Percentiles rank a stretch among this genome's conserved stretches.
Conservation (phyloP, 1,140 invertebrate species). For the Drosophila sp. region DNA sequence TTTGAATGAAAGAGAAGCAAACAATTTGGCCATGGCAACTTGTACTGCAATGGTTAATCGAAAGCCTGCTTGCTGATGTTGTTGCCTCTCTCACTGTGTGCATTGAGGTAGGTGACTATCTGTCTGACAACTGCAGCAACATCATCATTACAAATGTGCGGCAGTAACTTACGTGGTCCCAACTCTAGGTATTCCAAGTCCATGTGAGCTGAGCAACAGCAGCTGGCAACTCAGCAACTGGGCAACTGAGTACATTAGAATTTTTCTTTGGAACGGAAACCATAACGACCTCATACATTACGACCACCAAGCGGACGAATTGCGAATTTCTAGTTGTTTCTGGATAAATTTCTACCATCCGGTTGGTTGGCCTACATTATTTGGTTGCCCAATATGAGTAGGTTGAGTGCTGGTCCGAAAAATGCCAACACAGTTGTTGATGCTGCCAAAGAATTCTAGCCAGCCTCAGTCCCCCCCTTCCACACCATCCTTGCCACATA, state of each 20-base stretch:
- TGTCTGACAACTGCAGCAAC: conserved; percentile 50
- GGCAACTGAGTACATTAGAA: conserved; percentile 34
- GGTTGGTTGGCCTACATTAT: conserved; percentile 51
- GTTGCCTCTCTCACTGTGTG: conserved; percentile 2
- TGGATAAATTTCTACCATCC: conserved; percentile 16
- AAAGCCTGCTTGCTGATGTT: conserved; percentile 14
- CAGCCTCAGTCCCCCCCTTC: neutral
- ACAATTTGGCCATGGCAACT: conserved; percentile 1
- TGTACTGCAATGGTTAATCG: conserved; percentile 25
- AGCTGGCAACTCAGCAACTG: neutral
- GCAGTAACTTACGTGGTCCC: conserved; percentile 56
- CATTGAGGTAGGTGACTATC: conserved; percentile 29
- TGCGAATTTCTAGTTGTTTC: conserved; percentile 7
- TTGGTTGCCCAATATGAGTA: conserved; percentile 33
- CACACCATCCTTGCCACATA: conserved; percentile 7
- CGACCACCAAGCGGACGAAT: neutral
- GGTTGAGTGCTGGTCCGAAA: conserved; percentile 6
- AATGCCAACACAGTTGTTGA: conserved; percentile 16
- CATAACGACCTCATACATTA: conserved; percentile 38
- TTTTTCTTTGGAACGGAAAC: conserved; percentile 39
- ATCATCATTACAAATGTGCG: conserved; percentile 70
- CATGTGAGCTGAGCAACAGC: conserved; percentile 2
- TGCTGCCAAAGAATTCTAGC: conserved; percentile 2
- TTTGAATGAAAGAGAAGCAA: conserved; percentile 21
- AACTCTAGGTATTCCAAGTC: neutral